These are phyloP conservation scores for Periparus ater DNA, from an alignment of 2,797 vertebrate genomes.

Conservation along the genomic window DNA sequence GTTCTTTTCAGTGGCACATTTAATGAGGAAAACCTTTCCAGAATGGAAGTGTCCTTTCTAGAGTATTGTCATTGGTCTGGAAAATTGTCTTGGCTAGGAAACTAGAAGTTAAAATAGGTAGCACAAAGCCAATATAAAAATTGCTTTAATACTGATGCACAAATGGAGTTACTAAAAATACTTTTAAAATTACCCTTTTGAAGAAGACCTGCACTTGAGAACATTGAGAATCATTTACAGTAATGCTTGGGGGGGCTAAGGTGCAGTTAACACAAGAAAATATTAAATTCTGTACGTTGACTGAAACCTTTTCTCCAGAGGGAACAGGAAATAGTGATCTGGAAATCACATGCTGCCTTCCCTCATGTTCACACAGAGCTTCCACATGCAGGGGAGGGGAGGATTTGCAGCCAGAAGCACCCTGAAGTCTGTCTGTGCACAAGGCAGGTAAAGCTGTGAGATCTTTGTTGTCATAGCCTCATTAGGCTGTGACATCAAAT, in stretches of 20 bases:
- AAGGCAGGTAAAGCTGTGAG: background rate
- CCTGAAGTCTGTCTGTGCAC: background rate
- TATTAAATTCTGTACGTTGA: background rate
- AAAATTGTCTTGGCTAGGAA: background rate
- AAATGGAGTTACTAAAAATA: background rate
- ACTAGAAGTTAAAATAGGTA: background rate
- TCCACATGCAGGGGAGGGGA: background rate
- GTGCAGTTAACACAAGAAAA: background rate
- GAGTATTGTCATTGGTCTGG: background rate
- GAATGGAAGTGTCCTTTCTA: background rate
- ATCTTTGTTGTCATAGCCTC: background rate
- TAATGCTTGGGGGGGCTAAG: background rate
- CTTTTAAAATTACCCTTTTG: background rate
- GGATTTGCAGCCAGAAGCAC: background rate
- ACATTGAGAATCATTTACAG: background rate
- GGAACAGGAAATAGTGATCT: background rate
- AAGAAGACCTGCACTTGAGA: background rate
- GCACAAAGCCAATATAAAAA: background rate
- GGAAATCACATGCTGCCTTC: background rate
- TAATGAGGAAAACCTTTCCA: background rate
- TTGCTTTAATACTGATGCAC: background rate
- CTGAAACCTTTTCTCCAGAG: background rate
- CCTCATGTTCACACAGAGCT: background rate
- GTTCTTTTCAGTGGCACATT: background rate
- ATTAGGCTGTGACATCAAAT: background rate